These are phyloP conservation scores for Nesidiocoris tenuis DNA, from an alignment of 2,888 invertebrate genomes.

Conservation along the genomic window DNA sequence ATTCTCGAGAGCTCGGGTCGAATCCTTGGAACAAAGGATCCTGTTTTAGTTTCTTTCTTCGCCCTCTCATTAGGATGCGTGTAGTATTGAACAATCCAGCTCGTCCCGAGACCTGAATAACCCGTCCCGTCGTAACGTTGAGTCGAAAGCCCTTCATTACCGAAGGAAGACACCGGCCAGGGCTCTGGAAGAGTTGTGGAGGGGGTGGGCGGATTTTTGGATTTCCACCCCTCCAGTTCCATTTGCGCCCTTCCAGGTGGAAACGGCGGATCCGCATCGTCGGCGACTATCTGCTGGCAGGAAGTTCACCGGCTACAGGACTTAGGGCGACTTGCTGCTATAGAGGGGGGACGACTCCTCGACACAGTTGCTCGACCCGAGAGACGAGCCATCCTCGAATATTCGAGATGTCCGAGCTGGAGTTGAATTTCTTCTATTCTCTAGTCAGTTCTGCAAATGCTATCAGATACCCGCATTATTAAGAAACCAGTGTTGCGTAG, in stretches of 20 bases:
- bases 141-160: background rate
- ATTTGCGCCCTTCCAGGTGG: too few species aligned
- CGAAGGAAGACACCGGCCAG: background rate
- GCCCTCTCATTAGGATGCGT: background rate
- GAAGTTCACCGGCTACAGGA: background rate
- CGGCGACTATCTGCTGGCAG: background rate
- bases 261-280: background rate
- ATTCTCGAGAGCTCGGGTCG: too few species aligned
- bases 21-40: background rate
- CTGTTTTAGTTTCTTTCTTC: background rate
- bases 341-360: background rate
- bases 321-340: background rate
- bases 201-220: background rate
- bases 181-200: background rate
- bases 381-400: too few species aligned
- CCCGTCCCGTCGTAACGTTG: background rate
- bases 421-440: too few species aligned
- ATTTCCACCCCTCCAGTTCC: too few species aligned
- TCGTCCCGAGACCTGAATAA: background rate
- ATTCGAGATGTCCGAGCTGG: too few species aligned
- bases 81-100: background rate
- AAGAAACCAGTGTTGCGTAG: too few species aligned
- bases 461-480: too few species aligned
- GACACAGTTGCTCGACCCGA: too few species aligned
- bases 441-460: too few species aligned